These are phyloP conservation scores for Cyanoramphus novaezelandiae DNA, from an alignment of 2,113 vertebrate species.

Conservation along the genomic window DNA sequence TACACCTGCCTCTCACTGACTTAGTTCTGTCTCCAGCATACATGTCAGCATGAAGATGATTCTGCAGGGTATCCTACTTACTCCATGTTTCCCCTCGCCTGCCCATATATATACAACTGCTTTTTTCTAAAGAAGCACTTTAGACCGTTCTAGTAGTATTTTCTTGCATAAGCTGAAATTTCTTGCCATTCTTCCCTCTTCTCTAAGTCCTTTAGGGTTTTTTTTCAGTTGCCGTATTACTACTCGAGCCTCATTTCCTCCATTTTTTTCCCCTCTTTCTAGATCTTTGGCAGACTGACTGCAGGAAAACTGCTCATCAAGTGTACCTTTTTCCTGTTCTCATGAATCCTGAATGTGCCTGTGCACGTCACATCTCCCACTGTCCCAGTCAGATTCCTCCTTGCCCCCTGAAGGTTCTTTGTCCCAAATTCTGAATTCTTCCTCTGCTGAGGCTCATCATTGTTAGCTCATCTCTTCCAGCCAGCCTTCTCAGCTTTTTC, in stretches of 20 bases:
- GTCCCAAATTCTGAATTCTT: not conserved
- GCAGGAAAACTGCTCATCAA: not conserved
- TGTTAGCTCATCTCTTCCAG: not conserved
- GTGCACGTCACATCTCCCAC: not conserved
- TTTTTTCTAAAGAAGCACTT: not conserved
- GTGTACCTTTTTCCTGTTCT: not conserved
- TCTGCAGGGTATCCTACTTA: not conserved
- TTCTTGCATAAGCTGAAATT: not conserved
- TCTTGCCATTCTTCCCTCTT: not conserved
- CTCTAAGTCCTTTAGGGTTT: not conserved
- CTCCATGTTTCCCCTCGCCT: not conserved
- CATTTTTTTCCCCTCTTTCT: not conserved
- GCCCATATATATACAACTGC: not conserved
- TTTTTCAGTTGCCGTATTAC: not conserved
- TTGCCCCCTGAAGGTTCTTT: not conserved
- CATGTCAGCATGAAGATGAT: not conserved
- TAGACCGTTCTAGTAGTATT: not conserved
- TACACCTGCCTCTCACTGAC: not conserved
- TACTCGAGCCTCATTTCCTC: not conserved
- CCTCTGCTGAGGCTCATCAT: not conserved
- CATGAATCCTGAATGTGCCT: not conserved
- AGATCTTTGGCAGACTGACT: not conserved
- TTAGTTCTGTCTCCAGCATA: not conserved
- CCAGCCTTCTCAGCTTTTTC: not conserved
- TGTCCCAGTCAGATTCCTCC: not conserved